A percentile compares a stretch with the other conserved stretches of the same genome.
phyloP scores from a whole-genome alignment of 2,888 invertebrate species.

The Drosophila acutilabella region DNA sequence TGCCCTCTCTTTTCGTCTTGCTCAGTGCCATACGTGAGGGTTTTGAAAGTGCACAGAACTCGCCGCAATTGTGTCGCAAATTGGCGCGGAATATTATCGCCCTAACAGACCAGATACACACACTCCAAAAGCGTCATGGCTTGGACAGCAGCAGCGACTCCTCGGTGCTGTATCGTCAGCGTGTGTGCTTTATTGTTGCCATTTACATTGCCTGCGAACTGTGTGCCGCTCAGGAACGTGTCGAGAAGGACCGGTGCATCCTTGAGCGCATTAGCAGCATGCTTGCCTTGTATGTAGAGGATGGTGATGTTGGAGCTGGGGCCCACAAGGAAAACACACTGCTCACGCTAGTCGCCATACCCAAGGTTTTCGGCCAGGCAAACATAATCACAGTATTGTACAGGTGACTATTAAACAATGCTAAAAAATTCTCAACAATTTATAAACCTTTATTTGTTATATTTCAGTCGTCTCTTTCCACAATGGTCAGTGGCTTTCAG shows the following conservation, averaged over 20 bases:
- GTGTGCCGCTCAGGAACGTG: slow-evolving; percentile 58
- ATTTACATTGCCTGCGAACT: slow-evolving; percentile 75
- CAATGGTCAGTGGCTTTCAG: slow-evolving; percentile 53
- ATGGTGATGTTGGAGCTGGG: slow-evolving; percentile 30
- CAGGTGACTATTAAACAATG: slow-evolving; percentile 49
- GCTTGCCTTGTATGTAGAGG: slow-evolving; percentile 60
- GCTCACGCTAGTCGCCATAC: slow-evolving; percentile 67
- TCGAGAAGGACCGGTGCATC: slow-evolving; percentile 61
- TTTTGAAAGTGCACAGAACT: slow-evolving; percentile 50
- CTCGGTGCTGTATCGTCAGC: slow-evolving; percentile 42
- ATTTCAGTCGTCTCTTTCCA: slow-evolving; percentile 61
- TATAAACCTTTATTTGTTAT: background rate
- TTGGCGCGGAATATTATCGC: slow-evolving; percentile 56
- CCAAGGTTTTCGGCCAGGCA: slow-evolving; percentile 67
- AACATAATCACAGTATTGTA: slow-evolving; percentile 68
- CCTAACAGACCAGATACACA: slow-evolving; percentile 62
- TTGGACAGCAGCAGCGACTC: slow-evolving; percentile 19
- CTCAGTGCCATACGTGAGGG: slow-evolving; percentile 66
- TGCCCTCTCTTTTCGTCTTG: background rate
- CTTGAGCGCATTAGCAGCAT: slow-evolving; percentile 65
- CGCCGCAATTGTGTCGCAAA: slow-evolving; percentile 57
- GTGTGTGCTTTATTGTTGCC: slow-evolving; percentile 71
- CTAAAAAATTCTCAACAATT: background rate
- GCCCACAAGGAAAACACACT: slow-evolving; percentile 51
- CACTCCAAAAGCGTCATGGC: slow-evolving; percentile 27